Evolutionary conservation across 2,113 vertebrate genomes (phyloP), one percentile per base, ranked within the genome.

Genomic region (Gymnarchus niloticus): DNA sequence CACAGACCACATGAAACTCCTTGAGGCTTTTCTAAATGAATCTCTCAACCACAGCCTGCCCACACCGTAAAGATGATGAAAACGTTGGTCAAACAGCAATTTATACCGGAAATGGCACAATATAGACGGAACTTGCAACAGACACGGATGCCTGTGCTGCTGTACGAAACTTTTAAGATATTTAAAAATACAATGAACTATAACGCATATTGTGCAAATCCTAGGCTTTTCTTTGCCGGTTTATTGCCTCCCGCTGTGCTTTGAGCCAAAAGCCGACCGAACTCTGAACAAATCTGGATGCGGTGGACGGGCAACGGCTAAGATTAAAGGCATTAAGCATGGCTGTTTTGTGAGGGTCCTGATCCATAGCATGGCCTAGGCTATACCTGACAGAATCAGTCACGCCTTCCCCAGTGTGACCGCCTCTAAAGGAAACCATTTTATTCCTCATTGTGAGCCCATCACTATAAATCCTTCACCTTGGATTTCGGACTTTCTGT

Each of bases 381-480:
- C n/a, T 81, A 87, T 87, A 91, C 89, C 89, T 89, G 88, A 87
- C 86, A 84, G 87, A 87, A 89, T 89, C 87, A 77, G 89, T 88
- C 87, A 88, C 49, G 85, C 48, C 84, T 84, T 87, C 87, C 85
- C 84, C 88, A 59, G 83, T 76, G 41, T 88, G 88, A 88, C 88
- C 73, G 9, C 37, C 33, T 73, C 59, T 17, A 80, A 80, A 84
- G 86, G 83, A 81, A 77, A 56, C 65, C 44, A 21, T 77, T 87
- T 80, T 12, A 84, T 52, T 84, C 49, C 83, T 52, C 83, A 49
- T 87, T 83, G 88, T 87, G 87, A 65, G 86, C 56, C 86, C 87
- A 87, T 88, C 87, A 89, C 86, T 69, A 56, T 19, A 81, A 59
- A 81, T 61, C 83, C 49, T 84, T 80, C 61, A 80, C 19, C 54